Conservation (phyloP, 1,140 invertebrate species). For the Magallana ariakensis region DNA sequence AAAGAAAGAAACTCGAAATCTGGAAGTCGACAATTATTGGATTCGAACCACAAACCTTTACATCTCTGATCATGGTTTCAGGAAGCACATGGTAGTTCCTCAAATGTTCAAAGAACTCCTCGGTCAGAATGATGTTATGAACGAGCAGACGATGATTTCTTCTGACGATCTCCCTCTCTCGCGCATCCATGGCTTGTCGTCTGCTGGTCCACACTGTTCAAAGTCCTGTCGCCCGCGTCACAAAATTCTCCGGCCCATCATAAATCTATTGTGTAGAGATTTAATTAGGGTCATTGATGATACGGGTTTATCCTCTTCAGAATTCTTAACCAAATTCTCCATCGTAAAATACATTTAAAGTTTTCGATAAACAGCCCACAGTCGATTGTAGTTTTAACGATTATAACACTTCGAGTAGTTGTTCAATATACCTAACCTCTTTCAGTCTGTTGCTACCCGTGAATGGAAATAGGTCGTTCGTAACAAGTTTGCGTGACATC, state of each 20-base stretch:
- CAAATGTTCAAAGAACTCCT: constrained; percentile 51
- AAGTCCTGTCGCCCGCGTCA: constrained; percentile 21
- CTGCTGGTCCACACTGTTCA: not conserved
- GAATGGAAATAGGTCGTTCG: not conserved
- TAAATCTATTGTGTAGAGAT: constrained; percentile 26
- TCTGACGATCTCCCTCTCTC: constrained; percentile 35
- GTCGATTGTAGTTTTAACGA: not conserved
- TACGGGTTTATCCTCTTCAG: constrained; percentile 10
- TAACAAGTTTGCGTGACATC: constrained; percentile 14
- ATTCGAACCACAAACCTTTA: constrained; percentile 44
- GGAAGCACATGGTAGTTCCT: constrained; percentile 52
- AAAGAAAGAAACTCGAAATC: too few relatives aligned
- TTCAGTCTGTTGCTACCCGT: not conserved
- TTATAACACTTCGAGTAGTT: not conserved
- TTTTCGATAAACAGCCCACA: not conserved
- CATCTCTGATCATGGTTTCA: constrained; percentile 51
- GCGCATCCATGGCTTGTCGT: constrained; percentile 46
- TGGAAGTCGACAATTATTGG: too few relatives aligned
- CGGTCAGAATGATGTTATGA: constrained; percentile 51
- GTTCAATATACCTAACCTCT: not conserved
- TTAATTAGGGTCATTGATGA: constrained; percentile 30
- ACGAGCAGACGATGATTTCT: constrained; percentile 50
- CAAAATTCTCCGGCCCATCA: constrained; percentile 15
- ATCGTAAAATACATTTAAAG: not conserved
- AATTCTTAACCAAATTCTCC: constrained; percentile 35